A percentile compares a stretch with the other conserved stretches of the same genome.
phyloP scores from a whole-genome alignment of 2,797 vertebrate genomes.

The Pseudochirops cupreus region DNA sequence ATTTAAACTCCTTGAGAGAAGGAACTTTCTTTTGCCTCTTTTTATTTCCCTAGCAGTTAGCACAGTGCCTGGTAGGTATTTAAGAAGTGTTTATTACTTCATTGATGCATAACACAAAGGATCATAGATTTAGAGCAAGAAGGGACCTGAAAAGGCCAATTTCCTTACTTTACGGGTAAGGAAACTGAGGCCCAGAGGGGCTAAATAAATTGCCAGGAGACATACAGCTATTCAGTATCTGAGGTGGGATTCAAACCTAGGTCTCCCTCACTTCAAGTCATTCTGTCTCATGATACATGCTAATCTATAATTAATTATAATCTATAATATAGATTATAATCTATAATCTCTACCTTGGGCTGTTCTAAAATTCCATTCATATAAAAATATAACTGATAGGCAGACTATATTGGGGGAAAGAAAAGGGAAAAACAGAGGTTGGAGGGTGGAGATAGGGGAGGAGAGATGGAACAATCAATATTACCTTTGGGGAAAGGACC shows the following conservation, averaged over 20 bases:
- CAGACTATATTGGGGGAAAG: background rate
- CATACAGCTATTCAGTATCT: background rate
- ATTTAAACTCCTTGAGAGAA: background rate
- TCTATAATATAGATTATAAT: background rate
- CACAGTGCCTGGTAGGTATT: background rate
- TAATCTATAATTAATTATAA: too few species aligned
- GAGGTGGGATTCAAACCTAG: background rate
- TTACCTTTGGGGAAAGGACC: background rate
- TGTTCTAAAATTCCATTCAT: conserved; percentile 8
- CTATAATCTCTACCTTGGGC: background rate
- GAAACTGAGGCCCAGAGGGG: background rate
- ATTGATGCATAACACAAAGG: background rate
- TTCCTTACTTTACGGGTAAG: background rate
- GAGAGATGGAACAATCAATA: background rate
- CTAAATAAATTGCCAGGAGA: background rate
- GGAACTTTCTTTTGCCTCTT: background rate
- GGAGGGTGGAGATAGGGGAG: too few species aligned
- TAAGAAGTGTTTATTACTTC: background rate
- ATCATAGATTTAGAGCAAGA: background rate
- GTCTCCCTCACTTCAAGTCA: background rate
- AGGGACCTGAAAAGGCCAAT: background rate
- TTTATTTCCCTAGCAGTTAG: background rate
- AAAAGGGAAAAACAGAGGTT: background rate
- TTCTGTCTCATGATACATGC: background rate
- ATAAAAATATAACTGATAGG: background rate